Conservation (phyloP, 2,888 invertebrate genomes). For the Sylvicola fuscatus region DNA sequence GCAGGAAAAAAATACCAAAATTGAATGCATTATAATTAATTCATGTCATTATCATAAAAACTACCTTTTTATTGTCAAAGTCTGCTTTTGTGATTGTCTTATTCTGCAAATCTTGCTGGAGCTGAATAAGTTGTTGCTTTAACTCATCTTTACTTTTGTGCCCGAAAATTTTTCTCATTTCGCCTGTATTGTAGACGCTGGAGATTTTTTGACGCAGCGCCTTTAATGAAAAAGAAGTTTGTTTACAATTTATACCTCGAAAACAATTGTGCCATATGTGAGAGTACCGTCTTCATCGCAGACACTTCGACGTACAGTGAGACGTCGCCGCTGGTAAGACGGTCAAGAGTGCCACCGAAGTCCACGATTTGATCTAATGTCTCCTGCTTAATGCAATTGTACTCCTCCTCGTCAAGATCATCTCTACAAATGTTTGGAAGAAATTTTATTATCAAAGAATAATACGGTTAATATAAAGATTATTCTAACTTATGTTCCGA, state of each 20-base stretch:
- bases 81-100: slow-evolving; percentile 31
- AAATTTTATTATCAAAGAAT: not conserved
- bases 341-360: slow-evolving; percentile 38
- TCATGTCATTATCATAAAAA: no score
- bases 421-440: slow-evolving; percentile 27
- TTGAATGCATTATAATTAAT: no score
- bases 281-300: slow-evolving; percentile 38
- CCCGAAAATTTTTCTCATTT: slow-evolving; percentile 50
- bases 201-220: slow-evolving; percentile 54
- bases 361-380: slow-evolving; percentile 50
- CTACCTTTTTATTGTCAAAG: slow-evolving; percentile 12
- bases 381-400: slow-evolving; percentile 43
- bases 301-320: slow-evolving; percentile 42
- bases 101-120: slow-evolving; percentile 38
- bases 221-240: slow-evolving; percentile 20
- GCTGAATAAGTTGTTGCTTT: slow-evolving; percentile 32
- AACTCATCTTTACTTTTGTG: slow-evolving; percentile 44
- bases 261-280: not conserved
- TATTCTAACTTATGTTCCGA: slow-evolving; percentile 51
- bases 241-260: not conserved
- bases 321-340: slow-evolving; percentile 43
- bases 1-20: no score
- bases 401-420: slow-evolving; percentile 40
- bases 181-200: slow-evolving; percentile 52
- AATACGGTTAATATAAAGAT: slow-evolving; percentile 2